These are phyloP conservation scores for Netelia melanura DNA, from an alignment of 2,888 invertebrate genomes.

Conservation along the genomic window DNA sequence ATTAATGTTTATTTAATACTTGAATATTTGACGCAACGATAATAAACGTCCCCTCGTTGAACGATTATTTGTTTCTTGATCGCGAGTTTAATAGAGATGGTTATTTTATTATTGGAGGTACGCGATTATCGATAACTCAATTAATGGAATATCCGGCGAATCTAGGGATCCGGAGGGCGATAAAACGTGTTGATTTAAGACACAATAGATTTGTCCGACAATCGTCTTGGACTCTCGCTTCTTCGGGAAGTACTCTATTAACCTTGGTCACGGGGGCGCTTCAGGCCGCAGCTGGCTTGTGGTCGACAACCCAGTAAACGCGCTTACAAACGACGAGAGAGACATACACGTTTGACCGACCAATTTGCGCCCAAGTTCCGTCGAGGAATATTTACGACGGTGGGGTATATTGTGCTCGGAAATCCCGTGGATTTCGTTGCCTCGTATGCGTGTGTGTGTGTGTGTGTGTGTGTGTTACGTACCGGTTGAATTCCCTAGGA, in stretches of 20 bases:
- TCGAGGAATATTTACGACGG: conserved; percentile 62
- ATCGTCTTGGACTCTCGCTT: conserved; percentile 49
- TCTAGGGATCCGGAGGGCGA: conserved; percentile 22
- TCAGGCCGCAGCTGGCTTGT: conserved; percentile 24
- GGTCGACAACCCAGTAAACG: conserved; percentile 31
- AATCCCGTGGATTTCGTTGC: conserved; percentile 35
- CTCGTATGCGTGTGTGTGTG: background rate
- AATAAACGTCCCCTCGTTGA: no score
- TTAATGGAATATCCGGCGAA: conserved; percentile 41
- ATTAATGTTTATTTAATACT: no score
- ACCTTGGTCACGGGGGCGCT: conserved; percentile 39
- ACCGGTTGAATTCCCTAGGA: no score
- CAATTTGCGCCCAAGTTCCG: conserved; percentile 62
- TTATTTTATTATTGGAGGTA: background rate
- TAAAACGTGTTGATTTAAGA: conserved; percentile 37
- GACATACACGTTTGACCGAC: conserved; percentile 62
- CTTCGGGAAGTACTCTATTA: conserved; percentile 65
- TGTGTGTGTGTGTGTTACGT: background rate
- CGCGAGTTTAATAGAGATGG: background rate
- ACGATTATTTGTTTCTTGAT: background rate
- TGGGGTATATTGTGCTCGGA: conserved; percentile 16
- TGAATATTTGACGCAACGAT: no score
- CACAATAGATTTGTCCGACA: conserved; percentile 54
- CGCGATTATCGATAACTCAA: conserved; percentile 1
- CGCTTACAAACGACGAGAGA: conserved; percentile 52